Evolutionary conservation across 2,113 vertebrate species (phyloP).

Genomic region (Leptobrachium leishanense): DNA sequence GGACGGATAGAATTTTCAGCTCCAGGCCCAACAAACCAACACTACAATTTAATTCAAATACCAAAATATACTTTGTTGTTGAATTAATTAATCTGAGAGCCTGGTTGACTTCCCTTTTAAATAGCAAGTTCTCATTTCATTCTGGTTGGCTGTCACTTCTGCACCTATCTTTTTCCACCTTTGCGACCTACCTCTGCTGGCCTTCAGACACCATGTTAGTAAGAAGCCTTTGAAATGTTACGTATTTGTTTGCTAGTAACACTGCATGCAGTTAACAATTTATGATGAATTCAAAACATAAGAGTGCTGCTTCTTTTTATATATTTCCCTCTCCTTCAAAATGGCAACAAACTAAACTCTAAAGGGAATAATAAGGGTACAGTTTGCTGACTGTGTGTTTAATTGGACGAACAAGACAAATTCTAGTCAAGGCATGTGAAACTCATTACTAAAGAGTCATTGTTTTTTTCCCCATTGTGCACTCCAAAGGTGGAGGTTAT

Average conservation of each 20-base stretch:
- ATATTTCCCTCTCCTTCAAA: conserved; percentile 34
- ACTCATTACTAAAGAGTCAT: conserved; percentile 90
- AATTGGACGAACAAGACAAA: conserved; percentile 66
- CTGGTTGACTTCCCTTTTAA: conserved; percentile 88
- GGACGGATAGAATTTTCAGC: no score
- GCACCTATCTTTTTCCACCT: conserved; percentile 43
- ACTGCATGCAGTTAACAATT: conserved; percentile 77
- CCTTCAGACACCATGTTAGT: conserved; percentile 22
- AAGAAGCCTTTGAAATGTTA: conserved; percentile 52
- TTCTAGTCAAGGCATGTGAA: conserved; percentile 79
- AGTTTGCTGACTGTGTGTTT: conserved; percentile 65
- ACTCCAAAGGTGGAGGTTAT: conserved; percentile 93
- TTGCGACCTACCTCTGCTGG: conserved; percentile 51
- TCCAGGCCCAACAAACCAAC: no score
- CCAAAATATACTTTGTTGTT: no score
- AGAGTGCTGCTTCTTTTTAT: conserved; percentile 54
- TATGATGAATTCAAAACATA: conserved; percentile 52
- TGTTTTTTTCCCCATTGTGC: conserved; percentile 91
- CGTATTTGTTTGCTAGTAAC: conserved; percentile 67
- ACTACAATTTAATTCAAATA: no score
- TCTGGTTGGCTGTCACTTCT: conserved; percentile 60
- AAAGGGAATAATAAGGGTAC: conserved; percentile 44
- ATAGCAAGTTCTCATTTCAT: conserved; percentile 66
- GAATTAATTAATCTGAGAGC: not conserved
- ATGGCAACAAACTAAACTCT: conserved; percentile 37